These are phyloP conservation scores for Apodemus agrarius DNA, from an alignment of 2,797 vertebrate genomes.

Conservation along the genomic window DNA sequence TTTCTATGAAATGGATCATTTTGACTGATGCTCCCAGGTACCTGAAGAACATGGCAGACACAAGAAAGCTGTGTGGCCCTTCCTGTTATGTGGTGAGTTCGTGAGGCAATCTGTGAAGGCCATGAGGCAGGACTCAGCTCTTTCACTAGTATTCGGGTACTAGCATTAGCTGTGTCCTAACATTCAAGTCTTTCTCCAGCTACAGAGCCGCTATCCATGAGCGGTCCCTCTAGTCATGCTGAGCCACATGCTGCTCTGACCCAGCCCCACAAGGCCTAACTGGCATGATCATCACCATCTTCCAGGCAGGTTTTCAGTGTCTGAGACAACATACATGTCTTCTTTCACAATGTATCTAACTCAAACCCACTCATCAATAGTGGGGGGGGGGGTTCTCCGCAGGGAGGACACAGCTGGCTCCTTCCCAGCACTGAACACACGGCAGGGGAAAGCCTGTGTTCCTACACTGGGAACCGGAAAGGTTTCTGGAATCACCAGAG, in stretches of 20 bases:
- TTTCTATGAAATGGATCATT: neutral
- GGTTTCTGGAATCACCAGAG: neutral
- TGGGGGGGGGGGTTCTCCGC: neutral
- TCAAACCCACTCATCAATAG: neutral
- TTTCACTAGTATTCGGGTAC: neutral
- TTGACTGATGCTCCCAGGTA: neutral
- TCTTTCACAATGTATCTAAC: neutral
- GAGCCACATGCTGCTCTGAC: neutral
- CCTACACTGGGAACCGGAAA: neutral
- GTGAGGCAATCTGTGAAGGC: neutral
- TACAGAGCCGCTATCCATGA: neutral
- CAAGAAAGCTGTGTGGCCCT: neutral
- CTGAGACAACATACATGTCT: accelerated
- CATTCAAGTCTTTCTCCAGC: neutral
- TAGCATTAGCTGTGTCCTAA: neutral
- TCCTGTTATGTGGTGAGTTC: neutral
- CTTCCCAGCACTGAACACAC: neutral
- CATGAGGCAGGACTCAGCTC: neutral
- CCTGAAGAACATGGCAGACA: neutral
- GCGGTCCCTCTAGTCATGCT: neutral
- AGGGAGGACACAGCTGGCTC: neutral
- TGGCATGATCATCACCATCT: neutral
- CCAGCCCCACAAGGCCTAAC: neutral
- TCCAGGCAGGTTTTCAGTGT: neutral
- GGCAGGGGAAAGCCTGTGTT: neutral